Conservation (phyloP, 64 coral and sea anemone species). For the Pocillopora verrucosa region DNA sequence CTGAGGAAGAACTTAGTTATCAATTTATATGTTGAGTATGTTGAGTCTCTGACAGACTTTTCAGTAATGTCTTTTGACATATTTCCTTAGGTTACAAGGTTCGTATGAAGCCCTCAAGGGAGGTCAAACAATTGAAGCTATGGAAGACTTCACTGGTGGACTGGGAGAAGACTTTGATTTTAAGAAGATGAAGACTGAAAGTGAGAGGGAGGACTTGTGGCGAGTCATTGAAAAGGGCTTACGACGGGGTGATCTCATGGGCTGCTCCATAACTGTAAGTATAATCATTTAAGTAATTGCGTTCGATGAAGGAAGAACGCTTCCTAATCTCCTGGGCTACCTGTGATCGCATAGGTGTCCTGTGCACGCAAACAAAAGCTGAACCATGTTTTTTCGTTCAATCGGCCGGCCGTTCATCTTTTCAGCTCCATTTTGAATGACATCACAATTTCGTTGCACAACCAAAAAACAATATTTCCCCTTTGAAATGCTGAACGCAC, state of each 20-base stretch:
- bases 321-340: too few species aligned
- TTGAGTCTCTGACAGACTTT: neutral
- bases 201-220: slow-evolving; percentile 64
- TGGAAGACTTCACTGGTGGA: slow-evolving; percentile 98
- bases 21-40: too few species aligned
- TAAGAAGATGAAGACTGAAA: slow-evolving; percentile 16
- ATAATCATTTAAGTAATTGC: neutral
- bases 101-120: slow-evolving; percentile 97
- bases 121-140: slow-evolving; percentile 93
- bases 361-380: too few species aligned
- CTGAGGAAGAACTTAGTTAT: too few species aligned
- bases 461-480: too few species aligned
- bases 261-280: slow-evolving; percentile 92
- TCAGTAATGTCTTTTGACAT: too few species aligned
- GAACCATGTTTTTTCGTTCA: too few species aligned
- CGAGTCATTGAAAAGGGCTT: slow-evolving; percentile 64
- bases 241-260: slow-evolving; percentile 66
- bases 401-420: too few species aligned
- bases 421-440: too few species aligned
- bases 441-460: too few species aligned
- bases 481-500: too few species aligned
- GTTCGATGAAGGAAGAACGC: neutral
- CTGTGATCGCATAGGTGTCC: too few species aligned
- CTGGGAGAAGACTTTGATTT: slow-evolving; percentile 90
- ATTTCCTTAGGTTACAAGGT: slow-evolving; percentile 56